Base-by-base conservation (phyloP, 2,797 vertebrate genomes). In the Pterois miles region DNA sequence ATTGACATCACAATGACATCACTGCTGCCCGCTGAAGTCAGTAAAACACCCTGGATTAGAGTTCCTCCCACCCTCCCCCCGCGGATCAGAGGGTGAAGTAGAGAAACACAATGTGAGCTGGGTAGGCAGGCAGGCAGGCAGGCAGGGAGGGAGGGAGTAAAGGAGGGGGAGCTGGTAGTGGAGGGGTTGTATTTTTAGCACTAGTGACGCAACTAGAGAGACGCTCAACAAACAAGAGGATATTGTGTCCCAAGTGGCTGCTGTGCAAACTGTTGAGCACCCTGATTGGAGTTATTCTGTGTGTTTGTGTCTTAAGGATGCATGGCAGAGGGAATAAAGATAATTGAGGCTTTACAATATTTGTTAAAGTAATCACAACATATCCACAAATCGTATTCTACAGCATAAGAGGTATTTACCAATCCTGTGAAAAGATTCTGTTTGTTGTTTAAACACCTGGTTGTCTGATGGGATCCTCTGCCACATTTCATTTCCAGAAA, bases 1-100 rank as follows among this genome's bases (percentile, higher is more conserved):
- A 96, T 91, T 98, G 96, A 97, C 97, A 96, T 98, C 97, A 98
- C 93, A 92, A 76, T 98, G 98, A 99, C 97, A 94, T 98, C 98
- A 99, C 94, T 93, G 9, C 63, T 90, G 94, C 78, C 92, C 95
- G 94, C 94, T 95, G 89, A 94, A 95, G 94, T 96, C 96, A 96
- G 96, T 96, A 94, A 93, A 95, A 94, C 90, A 93, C 94, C 93
- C 93, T 90, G 95, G 96, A 94, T 95, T 93, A 92, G 82, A 92
- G 94, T 84, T 84, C 86, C 86, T 83, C 86, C 78, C 76, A 14
- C 74, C 54, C 20, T 1, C 31, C 56, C 29, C 4, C 20, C 1
- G 57, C 29, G 58, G 84, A 87, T 83, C 85, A 83, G 85, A 68
- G 34, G 70, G 71, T 78, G 65, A 66, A 78, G 76, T 23, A 64